Conservation (phyloP, 35 echinoderm and acorn worm genomes). For the Strongylocentrotus purpuratus region DNA sequence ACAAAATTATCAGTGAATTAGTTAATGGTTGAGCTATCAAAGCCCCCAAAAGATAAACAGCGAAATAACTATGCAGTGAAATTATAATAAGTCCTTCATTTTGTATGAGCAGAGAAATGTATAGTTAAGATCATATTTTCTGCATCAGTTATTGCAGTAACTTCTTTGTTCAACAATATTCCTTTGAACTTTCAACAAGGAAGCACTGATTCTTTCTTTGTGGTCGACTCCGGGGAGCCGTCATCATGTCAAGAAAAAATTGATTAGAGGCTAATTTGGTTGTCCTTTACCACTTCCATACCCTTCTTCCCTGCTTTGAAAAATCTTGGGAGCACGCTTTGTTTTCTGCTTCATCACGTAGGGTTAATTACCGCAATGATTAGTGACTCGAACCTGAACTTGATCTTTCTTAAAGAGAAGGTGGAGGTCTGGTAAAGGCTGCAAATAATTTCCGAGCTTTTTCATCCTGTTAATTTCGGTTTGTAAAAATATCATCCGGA, state of each 20-base stretch:
- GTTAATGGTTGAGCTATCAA: too few species aligned
- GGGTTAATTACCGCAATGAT: neutral
- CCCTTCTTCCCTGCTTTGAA: neutral
- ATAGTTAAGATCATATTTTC: too few species aligned
- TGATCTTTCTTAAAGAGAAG: neutral
- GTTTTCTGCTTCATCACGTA: neutral
- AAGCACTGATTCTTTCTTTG: neutral
- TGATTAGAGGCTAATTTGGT: neutral
- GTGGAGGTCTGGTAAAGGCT: too few species aligned
- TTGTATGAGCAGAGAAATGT: too few species aligned
- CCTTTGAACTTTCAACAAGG: neutral
- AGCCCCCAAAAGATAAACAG: too few species aligned
- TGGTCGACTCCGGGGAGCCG: neutral
- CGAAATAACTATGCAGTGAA: too few species aligned
- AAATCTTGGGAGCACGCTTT: neutral
- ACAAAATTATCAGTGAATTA: too few species aligned
- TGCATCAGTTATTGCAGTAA: too few species aligned
- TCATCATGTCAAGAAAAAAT: neutral
- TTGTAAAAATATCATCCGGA: too few species aligned
- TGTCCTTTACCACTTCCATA: neutral
- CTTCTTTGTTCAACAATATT: neutral
- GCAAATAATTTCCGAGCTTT: too few species aligned
- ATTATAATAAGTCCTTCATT: too few species aligned
- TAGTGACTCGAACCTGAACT: neutral
- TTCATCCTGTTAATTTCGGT: too few species aligned